Evolutionary conservation across 2,888 invertebrate species (phyloP), one percentile per base, ranked within the genome.

Genomic region (Lasioglossum villosulum): DNA sequence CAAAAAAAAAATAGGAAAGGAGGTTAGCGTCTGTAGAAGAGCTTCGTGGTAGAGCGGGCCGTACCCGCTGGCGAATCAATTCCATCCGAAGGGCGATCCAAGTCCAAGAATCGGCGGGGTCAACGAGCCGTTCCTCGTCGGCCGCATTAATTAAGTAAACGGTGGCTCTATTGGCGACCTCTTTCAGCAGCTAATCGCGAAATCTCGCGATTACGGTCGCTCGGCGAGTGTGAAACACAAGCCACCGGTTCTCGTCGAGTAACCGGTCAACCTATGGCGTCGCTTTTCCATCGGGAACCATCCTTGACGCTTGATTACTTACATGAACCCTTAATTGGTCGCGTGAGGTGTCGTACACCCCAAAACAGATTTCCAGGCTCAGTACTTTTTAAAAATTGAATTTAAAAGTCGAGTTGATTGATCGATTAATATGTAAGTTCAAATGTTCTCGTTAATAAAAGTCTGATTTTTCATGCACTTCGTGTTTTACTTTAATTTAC

Each of bases 61-160:
- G 84, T 59, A 39, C 68, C 70, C 45, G 52, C 42, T 59, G 77
- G 73, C 79, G 84, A 90, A 88, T 88, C 88, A 90, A 89, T 90
- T 76, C 80, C 68, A 70, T 48, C 84, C 19, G 90, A 89, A 90
- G 88, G 88, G 88, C 90, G 86, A 85, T 86, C 77, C 81, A 74
- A 76, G 86, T 89, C 83, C 76, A 87, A 88, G 90, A 88, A 86
- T 88, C 79, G 78, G 66, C 78, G 87, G 91, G 90, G 90, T 90
- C 90, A 90, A 90, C 90, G 90, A 91, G 91, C 90, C 82, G 80
- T 37, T 37, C 68, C 23, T 37, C 37, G 81, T 48, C 83, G 82
- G 77, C 83, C 66, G 80, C 76, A 84, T 90, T 90, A 90, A 90
- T 90, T 91, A 88, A 82, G 88, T 90, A 90, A 90, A 91, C 90